Evolutionary conservation across 2,888 invertebrate genomes (phyloP), one percentile per base, ranked within the genome.

Genomic region (Tetheella fluctuosa): DNA sequence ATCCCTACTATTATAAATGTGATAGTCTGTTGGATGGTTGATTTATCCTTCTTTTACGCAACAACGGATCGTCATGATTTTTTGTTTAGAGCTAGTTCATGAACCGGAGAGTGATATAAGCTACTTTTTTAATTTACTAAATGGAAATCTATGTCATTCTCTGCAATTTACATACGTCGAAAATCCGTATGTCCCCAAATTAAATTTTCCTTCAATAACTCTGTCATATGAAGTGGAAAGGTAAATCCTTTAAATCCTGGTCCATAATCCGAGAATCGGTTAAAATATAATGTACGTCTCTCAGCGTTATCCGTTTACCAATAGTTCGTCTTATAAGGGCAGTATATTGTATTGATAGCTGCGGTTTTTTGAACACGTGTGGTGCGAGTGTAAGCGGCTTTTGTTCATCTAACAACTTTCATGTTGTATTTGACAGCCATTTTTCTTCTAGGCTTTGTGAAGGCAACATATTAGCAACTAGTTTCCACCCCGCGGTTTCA

Each of bases 261-360:
- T 62, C 59, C 63, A 39, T 57, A 56, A 48, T 56, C 37, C 56
- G 55, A 58, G 63, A 58, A 62, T 62, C 53, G 57, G 28, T 64
- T 64, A 63, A 69, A 74, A 74, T 72, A 67, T 66, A 68, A 28
- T 48, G 20, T 12, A 15, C 13, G 54, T 13, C 42, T 39, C 23
- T 64, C 28, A 20, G 37, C 55, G 48, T 64, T 63, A 74, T 70
- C 61, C 65, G 69, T 70, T 73, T 66, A 76, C 73, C 74, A 68
- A 64, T 71, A 69, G 60, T 70, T 65, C 64, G 62, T 63, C 54
- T 71, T 67, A 72, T 72, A 63, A 60, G 64, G 65, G 63, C 65
- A 69, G 65, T 65, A 68, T 61, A 58, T 62, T 64, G 61, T 73
- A 74, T 74, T 71, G 74, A 76, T 70, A 71, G 62, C 54, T 65